Evolutionary conservation across 2,888 invertebrate genomes (phyloP).

Genomic region (Ophion ellenae): DNA sequence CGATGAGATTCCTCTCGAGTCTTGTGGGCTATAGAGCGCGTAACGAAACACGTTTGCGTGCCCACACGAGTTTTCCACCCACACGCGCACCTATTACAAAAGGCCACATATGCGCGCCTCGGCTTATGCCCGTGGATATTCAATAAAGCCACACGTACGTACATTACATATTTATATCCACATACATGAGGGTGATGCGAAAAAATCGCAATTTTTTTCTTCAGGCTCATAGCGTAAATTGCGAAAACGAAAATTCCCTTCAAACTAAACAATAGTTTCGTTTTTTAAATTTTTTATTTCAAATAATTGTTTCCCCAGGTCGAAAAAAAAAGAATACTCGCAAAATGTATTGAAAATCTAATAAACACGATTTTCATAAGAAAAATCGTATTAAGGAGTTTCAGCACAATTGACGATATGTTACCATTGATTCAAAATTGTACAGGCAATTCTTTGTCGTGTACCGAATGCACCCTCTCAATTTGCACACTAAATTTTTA

Average conservation of each 20-base stretch:
- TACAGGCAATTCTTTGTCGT: too few species aligned
- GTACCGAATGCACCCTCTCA: too few species aligned
- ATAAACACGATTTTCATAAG: too few species aligned
- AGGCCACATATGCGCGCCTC: neutral
- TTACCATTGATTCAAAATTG: too few species aligned
- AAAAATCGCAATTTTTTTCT: neutral
- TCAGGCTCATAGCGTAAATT: neutral
- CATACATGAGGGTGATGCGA: neutral
- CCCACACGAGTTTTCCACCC: conserved; percentile 53
- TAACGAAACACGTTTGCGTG: conserved; percentile 48
- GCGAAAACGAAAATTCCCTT: neutral
- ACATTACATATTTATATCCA: neutral
- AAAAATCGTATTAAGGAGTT: neutral
- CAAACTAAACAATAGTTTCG: neutral
- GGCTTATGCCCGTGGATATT: neutral
- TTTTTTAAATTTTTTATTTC: neutral
- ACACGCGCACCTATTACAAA: conserved; percentile 12
- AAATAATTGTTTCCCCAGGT: neutral
- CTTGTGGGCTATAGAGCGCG: conserved; percentile 8
- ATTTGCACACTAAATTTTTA: too few species aligned
- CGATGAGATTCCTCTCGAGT: conserved; percentile 51
- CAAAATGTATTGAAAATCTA: too few species aligned
- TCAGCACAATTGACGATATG: too few species aligned
- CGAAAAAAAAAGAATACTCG: too few species aligned
- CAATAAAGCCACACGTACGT: conserved; percentile 27